Evolutionary conservation across 2,113 vertebrate species (phyloP), one percentile per base, ranked within the genome.

Genomic region (Serilophus lunatus): DNA sequence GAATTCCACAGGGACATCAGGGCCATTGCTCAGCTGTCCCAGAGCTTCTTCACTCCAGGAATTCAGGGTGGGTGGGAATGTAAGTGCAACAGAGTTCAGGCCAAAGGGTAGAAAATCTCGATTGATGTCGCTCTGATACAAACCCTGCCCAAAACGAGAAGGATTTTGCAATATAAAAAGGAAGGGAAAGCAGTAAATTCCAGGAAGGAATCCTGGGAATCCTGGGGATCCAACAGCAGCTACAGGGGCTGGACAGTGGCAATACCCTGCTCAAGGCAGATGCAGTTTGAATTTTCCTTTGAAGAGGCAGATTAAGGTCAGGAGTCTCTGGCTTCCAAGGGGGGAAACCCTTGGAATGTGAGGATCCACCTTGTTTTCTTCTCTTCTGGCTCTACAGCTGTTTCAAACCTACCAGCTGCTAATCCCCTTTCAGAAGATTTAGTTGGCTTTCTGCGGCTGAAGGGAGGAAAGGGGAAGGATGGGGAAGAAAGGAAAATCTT

Each of bases 341-440:
- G 2, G 24, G 45, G 63, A 47, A 31, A 3, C 4, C 18, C 45
- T 66, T 33, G 44, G 60, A 45, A 72, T 23, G 70, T 19, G 51
- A 85, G 64, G 11, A 35, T 18, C 59, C 74, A 74, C 81, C 83
- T 93, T 18, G 44, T 25, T 92, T 88, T 63, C 74, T 80, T 69
- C 49, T 69, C n/a, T 83, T 53, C 36, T 4, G 56, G 47, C 66
- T 72, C 72, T 31, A 1, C 6, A 3, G n/a, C 16, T 3, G 13
- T 38, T 72, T 12, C 59, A 78, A 91, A 57, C 23, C 82, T 26
- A 26, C 56, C 31, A 6, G 59, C 26, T 40, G 70, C 16, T 83
- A 86, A 95, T 85, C 94, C 92, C 81, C 90, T 94, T 72, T 72
- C 42, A 24, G 88, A 36, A 86, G 95, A 72, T 88, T 95, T 66